Base-by-base conservation (phyloP, 2,113 vertebrate species). In the Barnardius zonarius region DNA sequence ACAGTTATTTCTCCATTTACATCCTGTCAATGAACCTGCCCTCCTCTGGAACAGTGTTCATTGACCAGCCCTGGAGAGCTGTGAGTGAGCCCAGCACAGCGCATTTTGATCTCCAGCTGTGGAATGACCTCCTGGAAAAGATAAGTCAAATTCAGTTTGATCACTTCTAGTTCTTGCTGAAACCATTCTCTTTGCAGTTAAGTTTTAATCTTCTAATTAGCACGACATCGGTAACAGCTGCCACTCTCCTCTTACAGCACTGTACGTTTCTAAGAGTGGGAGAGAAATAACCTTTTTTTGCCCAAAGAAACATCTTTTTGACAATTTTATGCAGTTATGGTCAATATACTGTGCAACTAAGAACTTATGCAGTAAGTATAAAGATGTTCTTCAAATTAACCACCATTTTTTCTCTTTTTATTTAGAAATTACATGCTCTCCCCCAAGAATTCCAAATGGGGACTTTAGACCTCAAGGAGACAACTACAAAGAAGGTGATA, bases 371-470 rank as follows among this genome's bases (percentile, higher is more conserved):
- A 79, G 27, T 39, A 48, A 48, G 66, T 81, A 28, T 30, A 62
- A 83, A 72, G 3, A 5, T 39, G 17, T 39, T 59, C 16, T 79
- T 74, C 10, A 48, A 41, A 79, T 41, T 41, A 69, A 2, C 19
- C 68, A 43, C 33, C 33, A 5, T 0, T 82, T 61, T 63, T 39
- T 24, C 35, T 86, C 17, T 91, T 87, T 64, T 64, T 62, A 17
- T 88, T 79, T 94, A 98, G 98, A 97, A 94, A 4, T 61, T 52
- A 3, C 4, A 23, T 98, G 98, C 25, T 16, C 8, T 33, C 33
- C 55, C 94, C 98, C 97, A 88, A 30, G 16, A 78, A 10, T 98
- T 92, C 17, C 18, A 28, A 92, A 93, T 69, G 97, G 98, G 33
- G 8, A 2, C 11, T 94, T 96, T 33, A 4, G 1, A 7, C 97